Percentiles rank a stretch among this genome's conserved stretches.
Conservation (phyloP, 2,797 vertebrate genomes). For the Oceanodroma leucorhoa region DNA sequence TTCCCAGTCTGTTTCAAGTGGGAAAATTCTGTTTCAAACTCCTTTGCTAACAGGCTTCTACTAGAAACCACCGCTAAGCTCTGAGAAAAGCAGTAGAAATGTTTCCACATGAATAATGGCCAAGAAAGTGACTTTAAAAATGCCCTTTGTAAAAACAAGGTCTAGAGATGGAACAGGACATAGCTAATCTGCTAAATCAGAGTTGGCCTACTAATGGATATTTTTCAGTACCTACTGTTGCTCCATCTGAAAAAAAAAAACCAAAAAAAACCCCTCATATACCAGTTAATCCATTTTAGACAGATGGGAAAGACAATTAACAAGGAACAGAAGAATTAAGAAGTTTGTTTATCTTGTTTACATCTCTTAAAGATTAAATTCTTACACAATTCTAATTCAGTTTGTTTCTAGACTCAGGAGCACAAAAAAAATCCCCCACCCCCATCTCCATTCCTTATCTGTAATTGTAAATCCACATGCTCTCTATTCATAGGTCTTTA, state of each 20-base stretch:
- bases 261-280: rapidly evolving
- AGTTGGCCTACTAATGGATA: neutral
- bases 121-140: neutral
- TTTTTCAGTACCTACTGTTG: neutral
- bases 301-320: neutral
- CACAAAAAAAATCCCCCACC: neutral
- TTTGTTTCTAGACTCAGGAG: neutral
- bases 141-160: neutral
- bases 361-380: neutral
- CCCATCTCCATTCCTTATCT: rapidly evolving
- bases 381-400: neutral
- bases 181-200: neutral
- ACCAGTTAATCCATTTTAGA: neutral
- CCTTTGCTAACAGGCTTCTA: neutral
- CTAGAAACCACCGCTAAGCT: neutral
- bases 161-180: neutral
- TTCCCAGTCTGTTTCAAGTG: neutral
- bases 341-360: neutral
- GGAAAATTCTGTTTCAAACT: neutral
- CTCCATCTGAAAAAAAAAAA: neutral
- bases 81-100: neutral
- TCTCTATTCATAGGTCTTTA: neutral
- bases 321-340: neutral
- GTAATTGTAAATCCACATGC: neutral
- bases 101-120: neutral